These are phyloP conservation scores for Cirrhinus molitorella DNA, from an alignment of 2,797 vertebrate genomes.

Conservation along the genomic window DNA sequence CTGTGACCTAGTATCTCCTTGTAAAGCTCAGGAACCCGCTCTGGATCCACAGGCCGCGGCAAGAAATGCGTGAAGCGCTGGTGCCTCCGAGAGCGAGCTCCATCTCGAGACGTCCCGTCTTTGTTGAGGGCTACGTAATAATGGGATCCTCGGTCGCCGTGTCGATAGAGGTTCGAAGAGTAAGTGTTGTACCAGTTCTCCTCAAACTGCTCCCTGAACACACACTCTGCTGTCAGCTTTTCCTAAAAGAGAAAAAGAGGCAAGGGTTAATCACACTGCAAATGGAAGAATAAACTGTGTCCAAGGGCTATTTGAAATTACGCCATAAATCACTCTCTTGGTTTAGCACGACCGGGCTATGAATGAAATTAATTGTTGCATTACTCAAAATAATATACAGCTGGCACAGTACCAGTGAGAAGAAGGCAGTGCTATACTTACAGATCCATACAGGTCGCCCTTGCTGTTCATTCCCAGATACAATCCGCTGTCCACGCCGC, in stretches of 20 bases:
- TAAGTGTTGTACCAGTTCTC: slow-evolving; percentile 99
- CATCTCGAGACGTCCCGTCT: slow-evolving; percentile 93
- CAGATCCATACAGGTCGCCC: slow-evolving; percentile 94
- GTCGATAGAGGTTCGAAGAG: slow-evolving; percentile 95
- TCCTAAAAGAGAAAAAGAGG: slow-evolving; percentile 79
- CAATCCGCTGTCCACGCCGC: slow-evolving; percentile 95
- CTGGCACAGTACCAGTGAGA: not conserved
- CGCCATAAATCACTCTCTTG: slow-evolving; percentile 39
- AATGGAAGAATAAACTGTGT: slow-evolving; percentile 48
- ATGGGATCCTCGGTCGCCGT: slow-evolving; percentile 91
- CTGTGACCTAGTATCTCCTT: slow-evolving; percentile 96
- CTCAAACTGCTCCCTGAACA: slow-evolving; percentile 98
- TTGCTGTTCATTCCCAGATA: slow-evolving; percentile 97
- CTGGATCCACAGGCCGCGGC: slow-evolving; percentile 96
- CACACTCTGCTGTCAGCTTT: slow-evolving; percentile 93
- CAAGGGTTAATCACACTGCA: slow-evolving; percentile 23
- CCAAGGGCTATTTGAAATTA: slow-evolving; percentile 44
- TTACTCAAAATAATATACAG: slow-evolving; percentile 23
- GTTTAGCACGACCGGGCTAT: slow-evolving; percentile 22
- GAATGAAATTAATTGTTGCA: slow-evolving; percentile 38
- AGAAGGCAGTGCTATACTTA: slow-evolving; percentile 77
- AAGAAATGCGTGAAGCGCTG: slow-evolving; percentile 99
- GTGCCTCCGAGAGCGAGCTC: slow-evolving; percentile 93
- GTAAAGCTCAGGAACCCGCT: slow-evolving; percentile 97
- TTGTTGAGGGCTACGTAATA: slow-evolving; percentile 98